These are phyloP conservation scores for Resseliella maxima DNA, from an alignment of 2,888 invertebrate species.

Conservation along the genomic window DNA sequence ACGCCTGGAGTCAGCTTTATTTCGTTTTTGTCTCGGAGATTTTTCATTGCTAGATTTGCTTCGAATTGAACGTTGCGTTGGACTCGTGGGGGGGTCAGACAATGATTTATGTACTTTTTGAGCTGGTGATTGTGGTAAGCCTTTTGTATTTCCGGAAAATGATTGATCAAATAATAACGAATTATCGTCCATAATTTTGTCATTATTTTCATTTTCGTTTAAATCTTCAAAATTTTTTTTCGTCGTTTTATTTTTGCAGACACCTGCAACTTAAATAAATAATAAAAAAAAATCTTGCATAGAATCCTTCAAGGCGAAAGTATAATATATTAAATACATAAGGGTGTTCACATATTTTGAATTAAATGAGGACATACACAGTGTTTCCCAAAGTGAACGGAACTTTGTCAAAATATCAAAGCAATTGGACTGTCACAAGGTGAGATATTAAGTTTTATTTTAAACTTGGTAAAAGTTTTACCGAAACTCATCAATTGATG, in stretches of 20 bases:
- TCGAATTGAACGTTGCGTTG: conserved; percentile 67
- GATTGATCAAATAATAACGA: background rate
- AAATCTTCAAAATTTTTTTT: background rate
- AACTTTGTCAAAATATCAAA: no score
- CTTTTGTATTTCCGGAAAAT: background rate
- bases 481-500: no score
- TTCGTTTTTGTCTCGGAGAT: conserved; percentile 67
- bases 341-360: no score
- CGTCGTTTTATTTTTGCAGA: background rate
- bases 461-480: no score
- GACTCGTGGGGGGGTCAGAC: conserved; percentile 68
- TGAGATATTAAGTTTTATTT: no score
- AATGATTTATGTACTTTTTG: conserved; percentile 61
- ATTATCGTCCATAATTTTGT: background rate
- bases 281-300: no score
- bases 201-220: background rate
- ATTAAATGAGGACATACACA: no score
- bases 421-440: no score
- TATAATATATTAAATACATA: no score
- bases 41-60: conserved; percentile 67
- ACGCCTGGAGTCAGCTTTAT: conserved; percentile 68
- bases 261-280: no score
- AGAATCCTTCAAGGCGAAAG: no score
- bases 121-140: background rate
- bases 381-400: no score